Evolutionary conservation across 2,113 vertebrate genomes (phyloP).

Genomic region (Corythoichthys haematopterus): DNA sequence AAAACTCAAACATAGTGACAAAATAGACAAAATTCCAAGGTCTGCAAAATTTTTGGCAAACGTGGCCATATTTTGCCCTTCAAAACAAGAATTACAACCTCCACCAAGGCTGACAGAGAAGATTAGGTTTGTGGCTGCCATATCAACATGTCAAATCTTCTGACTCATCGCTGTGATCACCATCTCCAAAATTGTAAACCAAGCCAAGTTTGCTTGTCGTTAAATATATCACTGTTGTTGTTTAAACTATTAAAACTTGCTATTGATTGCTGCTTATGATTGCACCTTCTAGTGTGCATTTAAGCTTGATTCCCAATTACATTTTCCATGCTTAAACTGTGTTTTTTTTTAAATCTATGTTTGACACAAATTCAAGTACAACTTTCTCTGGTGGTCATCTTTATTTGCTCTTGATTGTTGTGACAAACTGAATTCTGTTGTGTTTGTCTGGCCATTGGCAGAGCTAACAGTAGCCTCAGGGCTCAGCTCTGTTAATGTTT

Average conservation of each 20-base stretch:
- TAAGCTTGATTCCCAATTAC: background rate
- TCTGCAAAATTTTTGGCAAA: background rate
- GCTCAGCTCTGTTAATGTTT: conserved; percentile 28
- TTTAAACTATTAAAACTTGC: background rate
- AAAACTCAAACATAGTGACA: background rate
- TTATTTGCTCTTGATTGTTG: background rate
- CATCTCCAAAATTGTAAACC: background rate
- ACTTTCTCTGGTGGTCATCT: background rate
- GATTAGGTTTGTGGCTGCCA: background rate
- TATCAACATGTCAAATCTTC: conserved; percentile 2
- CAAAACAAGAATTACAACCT: background rate
- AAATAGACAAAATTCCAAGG: background rate
- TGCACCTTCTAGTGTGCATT: background rate
- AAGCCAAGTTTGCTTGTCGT: background rate
- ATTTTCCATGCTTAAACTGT: background rate
- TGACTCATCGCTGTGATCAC: background rate
- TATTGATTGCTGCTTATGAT: background rate
- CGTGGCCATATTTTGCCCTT: background rate
- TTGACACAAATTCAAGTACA: background rate
- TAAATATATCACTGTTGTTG: background rate
- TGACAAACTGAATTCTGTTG: background rate
- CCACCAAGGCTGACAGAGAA: background rate
- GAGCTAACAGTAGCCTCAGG: background rate
- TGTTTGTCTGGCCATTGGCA: background rate
- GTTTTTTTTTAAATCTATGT: background rate